phyloP scores from a whole-genome alignment of 2,797 vertebrate species.

The Notoglanidium macrostoma region DNA sequence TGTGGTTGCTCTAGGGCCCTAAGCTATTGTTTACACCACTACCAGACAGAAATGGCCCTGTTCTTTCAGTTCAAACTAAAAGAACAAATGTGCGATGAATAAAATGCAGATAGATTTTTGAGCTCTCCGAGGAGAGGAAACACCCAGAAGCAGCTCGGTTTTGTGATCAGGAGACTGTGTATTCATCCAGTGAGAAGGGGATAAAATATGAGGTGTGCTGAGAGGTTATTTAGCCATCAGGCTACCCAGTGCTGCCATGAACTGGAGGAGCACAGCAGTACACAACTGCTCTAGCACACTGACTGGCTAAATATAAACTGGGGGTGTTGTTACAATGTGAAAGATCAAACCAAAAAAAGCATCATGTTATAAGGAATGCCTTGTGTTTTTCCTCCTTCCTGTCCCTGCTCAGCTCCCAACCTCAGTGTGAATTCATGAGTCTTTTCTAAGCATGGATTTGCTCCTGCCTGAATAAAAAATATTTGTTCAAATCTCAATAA shows the following conservation, averaged over 20 bases:
- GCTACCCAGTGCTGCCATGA: not conserved
- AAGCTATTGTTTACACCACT: not conserved
- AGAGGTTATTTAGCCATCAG: constrained; percentile 15
- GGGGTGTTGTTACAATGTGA: constrained; percentile 23
- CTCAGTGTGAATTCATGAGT: not conserved
- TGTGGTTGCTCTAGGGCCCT: not conserved
- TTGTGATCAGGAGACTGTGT: not conserved
- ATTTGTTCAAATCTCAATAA: not conserved
- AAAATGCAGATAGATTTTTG: not conserved
- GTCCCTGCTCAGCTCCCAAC: not conserved
- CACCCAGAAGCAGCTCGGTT: constrained; percentile 1
- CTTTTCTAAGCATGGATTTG: constrained; percentile 7
- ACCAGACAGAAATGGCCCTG: not conserved
- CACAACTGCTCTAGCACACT: not conserved
- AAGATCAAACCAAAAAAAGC: constrained; percentile 28
- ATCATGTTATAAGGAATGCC: constrained; percentile 28
- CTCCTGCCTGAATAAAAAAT: not conserved
- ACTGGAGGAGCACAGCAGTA: not conserved
- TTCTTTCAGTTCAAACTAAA: not conserved
- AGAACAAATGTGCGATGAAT: not conserved
- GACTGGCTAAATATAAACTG: constrained; percentile 29
- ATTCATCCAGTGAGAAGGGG: not conserved
- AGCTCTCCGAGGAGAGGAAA: not conserved
- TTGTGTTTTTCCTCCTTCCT: constrained; percentile 27
- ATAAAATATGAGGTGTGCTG: constrained; percentile 8